These are phyloP conservation scores for Drosophila tristis DNA, from an alignment of 1,140 invertebrate species.

Conservation along the genomic window DNA sequence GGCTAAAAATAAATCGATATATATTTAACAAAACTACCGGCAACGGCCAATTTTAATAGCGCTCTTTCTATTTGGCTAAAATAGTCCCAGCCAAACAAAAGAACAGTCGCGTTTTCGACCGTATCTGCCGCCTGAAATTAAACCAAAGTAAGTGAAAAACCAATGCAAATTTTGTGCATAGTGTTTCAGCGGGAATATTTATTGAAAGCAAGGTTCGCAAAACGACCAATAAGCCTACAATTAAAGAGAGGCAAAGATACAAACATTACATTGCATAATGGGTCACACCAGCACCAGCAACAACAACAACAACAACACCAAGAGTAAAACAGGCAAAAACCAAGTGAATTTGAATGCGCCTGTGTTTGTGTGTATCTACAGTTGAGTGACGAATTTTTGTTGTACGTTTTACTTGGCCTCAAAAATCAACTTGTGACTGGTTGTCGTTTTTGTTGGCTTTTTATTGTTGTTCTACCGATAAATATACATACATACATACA, in stretches of 20 bases:
- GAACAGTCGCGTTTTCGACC: slow-evolving; percentile 22
- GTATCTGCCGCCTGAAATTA: slow-evolving; percentile 32
- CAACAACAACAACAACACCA: slow-evolving; percentile 39
- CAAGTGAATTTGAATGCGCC: slow-evolving; percentile 48
- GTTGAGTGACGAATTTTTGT: slow-evolving; percentile 33
- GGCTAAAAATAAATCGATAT: background rate
- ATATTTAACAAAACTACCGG: background rate
- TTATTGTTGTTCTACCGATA: too few relatives aligned
- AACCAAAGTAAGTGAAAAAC: slow-evolving; percentile 58
- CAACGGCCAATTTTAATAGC: slow-evolving; percentile 8
- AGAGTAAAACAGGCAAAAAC: slow-evolving; percentile 38
- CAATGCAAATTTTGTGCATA: slow-evolving; percentile 6
- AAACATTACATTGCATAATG: slow-evolving; percentile 75
- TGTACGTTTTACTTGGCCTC: slow-evolving; percentile 56
- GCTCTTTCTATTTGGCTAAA: slow-evolving; percentile 26
- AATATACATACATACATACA: too few relatives aligned
- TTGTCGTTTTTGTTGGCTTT: slow-evolving; percentile 3
- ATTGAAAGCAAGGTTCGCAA: slow-evolving; percentile 25
- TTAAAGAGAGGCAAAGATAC: slow-evolving; percentile 19
- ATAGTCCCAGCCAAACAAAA: slow-evolving; percentile 67
- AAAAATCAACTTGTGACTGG: slow-evolving; percentile 54
- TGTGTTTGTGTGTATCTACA: slow-evolving; percentile 57
- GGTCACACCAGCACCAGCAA: slow-evolving; percentile 46
- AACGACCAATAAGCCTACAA: background rate
- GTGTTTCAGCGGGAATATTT: background rate